Base-by-base conservation (phyloP, 1,140 invertebrate species). In the Drosophila mayri region DNA sequence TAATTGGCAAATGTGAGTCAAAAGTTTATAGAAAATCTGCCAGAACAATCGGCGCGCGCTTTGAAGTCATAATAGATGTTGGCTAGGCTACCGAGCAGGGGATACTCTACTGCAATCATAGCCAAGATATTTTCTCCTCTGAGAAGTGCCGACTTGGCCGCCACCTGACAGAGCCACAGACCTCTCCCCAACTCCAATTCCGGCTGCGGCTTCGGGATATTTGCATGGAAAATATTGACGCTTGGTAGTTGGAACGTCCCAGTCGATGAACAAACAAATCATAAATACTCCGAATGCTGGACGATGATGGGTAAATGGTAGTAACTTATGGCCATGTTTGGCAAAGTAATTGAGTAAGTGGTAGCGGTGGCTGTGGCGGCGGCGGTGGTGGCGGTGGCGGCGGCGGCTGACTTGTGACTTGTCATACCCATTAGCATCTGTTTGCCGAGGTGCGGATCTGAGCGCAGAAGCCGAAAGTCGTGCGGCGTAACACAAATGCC, bases 1-100 rank as follows among this genome's bases (percentile, higher is more conserved):
- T 90, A 90, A 90, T 90, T 90, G 85, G 85, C 85, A 90, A 90
- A 90, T 90, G 86, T 90, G 85, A 90, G 85, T 90, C 85, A 85
- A 90, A 54, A 85, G 85, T 81, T 90, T 90, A 81, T 81, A 88
- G 85, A 72, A 87, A 87, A 87, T 71, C 60, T 84, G 81, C 77
- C 84, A 84, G 65, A 90, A 90, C 85, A 88, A 90, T 90, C 90
- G 85, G 86, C 77, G 85, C 87, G 77, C 79, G 75, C 85, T 88
- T 88, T 88, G 84, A 88, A 88, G 84, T 88, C 85, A 90, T 88
- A 88, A 87, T 87, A 87, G 72, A 87, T 87, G 83, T 88, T 54
- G 76, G 50, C 43, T 58, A 54, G 40, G 20, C 54, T 22, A 25
- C 28, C 35, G 57, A 60, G 11, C n/a, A 64, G 43, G 43, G 46